A percentile compares a stretch with the other conserved stretches of the same genome.
These are phyloP conservation scores for Deroplatys truncata DNA, from an alignment of 2,888 invertebrate species.

Conservation along the genomic window DNA sequence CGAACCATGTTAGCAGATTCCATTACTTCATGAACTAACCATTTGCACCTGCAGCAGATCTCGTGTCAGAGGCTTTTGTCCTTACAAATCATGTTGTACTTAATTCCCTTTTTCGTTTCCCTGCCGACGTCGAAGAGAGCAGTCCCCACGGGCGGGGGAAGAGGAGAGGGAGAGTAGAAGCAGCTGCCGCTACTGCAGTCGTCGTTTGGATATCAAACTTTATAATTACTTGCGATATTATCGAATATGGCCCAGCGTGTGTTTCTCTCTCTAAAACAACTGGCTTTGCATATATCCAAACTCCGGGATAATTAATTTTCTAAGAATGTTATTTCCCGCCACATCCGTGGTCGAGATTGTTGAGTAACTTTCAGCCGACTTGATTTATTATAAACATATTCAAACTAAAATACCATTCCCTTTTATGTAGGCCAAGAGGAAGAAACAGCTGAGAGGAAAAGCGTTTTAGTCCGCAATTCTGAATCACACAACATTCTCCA, in stretches of 20 bases:
- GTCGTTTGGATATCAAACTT: constrained; percentile 24
- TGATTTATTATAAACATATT: neutral
- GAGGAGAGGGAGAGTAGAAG: neutral
- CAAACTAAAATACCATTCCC: neutral
- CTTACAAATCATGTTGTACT: neutral
- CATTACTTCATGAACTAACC: too few relatives aligned
- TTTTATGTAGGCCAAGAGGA: neutral
- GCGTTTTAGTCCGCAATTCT: too few relatives aligned
- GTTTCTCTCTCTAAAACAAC: neutral
- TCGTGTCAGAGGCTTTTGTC: neutral
- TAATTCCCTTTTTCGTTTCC: neutral
- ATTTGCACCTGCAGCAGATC: neutral
- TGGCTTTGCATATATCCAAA: neutral
- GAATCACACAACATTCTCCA: too few relatives aligned
- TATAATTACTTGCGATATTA: constrained; percentile 30
- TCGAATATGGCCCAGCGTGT: constrained; percentile 11
- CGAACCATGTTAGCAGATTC: too few relatives aligned
- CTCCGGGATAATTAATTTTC: neutral
- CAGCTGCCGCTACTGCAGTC: constrained; percentile 3
- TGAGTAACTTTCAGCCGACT: neutral
- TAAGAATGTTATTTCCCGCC: neutral
- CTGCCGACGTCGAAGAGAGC: neutral
- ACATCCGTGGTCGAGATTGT: neutral
- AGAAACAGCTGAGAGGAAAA: too few relatives aligned
- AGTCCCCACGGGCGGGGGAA: neutral